phyloP scores from a whole-genome alignment of 2,797 vertebrate genomes.

The Pipistrellus kuhlii region DNA sequence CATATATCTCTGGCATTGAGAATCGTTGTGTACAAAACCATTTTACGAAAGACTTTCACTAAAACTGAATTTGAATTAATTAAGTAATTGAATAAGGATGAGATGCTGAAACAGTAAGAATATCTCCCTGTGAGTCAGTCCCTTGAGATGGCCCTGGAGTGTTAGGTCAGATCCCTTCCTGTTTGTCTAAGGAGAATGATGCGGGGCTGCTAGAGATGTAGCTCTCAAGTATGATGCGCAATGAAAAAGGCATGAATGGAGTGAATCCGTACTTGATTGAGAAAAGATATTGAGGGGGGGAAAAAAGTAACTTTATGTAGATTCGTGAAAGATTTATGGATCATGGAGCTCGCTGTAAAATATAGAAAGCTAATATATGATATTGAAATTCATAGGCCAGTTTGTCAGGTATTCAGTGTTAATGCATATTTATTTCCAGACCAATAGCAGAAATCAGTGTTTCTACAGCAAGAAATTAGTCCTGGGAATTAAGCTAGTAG shows the following conservation, averaged over 20 bases:
- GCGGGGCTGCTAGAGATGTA: not conserved
- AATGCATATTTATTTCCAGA: conserved; percentile 9
- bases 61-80: conserved; percentile 42
- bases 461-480: not conserved
- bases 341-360: not conserved
- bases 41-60: conserved; percentile 14
- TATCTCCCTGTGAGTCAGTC: not conserved
- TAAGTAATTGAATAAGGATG: not conserved
- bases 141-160: not conserved
- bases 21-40: conserved; percentile 56
- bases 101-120: conserved; percentile 10
- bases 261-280: not conserved
- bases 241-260: not conserved
- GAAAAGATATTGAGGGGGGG: not conserved
- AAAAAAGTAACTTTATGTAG: not conserved
- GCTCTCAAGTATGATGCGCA: not conserved
- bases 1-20: conserved; percentile 23
- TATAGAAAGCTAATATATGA: not conserved
- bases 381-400: not conserved
- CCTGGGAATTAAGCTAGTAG: not conserved
- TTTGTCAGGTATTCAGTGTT: not conserved
- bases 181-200: not conserved
- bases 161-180: not conserved
- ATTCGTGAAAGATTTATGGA: not conserved
- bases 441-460: not conserved